Evolutionary conservation across 2,113 vertebrate genomes (phyloP), one percentile per base, ranked within the genome.

Genomic region (Lagopus leucura): DNA sequence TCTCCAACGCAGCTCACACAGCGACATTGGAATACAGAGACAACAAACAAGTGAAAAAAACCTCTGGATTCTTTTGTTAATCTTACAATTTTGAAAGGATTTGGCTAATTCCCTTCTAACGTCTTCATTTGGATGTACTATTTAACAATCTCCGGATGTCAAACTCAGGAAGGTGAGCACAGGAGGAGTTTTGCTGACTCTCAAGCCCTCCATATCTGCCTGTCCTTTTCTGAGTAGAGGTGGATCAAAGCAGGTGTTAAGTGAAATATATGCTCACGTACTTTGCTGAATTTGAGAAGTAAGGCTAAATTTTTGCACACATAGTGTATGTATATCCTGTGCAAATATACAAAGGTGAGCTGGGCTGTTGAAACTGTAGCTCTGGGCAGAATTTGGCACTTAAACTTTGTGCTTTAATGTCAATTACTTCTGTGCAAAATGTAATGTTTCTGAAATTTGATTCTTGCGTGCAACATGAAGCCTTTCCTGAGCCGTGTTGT

Each of bases 231-330:
- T 69, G 52, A n/a, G 90, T 3, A 75, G 86, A 88, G 88, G 32
- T 78, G 67, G 82, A 54, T 83, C 64, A 69, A 88, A 88, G 69
- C 90, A 93, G 82, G 32, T 74, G 82, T 88, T 82, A 66, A 77
- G 32, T 25, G 82, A 50, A 86, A 66, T 74, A 63, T 54, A 34
- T 71, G 40, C 47, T 22, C 2, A 38, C 74, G 45, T 54, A 50
- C 79, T 89, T 87, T 45, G 54, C 67, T 82, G 64, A 88, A 38
- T 77, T 79, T 1, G 3, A 55, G 64, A 85, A 82, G 17, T 40
- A 77, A 63, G 80, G 65, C 12, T 43, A 65, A 32, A 32, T 57
- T 81, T 94, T 57, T 93, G 63, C 34, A 50, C 67, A 24, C 24
- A 17, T 47, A 6, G 60, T 75, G 9, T 64, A 2, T 63, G 9